phyloP scores from a whole-genome alignment of 2,113 vertebrate genomes.

The Rhineura floridana region DNA sequence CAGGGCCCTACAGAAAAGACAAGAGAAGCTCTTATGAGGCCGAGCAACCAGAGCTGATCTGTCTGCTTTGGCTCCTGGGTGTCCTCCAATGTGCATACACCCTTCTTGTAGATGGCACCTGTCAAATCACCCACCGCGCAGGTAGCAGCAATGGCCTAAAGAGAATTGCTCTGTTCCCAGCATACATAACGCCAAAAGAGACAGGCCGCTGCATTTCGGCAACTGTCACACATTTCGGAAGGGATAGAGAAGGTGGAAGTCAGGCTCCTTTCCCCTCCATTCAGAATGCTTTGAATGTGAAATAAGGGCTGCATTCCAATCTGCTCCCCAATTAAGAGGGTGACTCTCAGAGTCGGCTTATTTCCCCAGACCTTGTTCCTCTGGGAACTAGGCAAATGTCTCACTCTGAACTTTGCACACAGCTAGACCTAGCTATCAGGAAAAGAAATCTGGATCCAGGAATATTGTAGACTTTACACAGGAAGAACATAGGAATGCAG shows the following conservation, averaged over 20 bases:
- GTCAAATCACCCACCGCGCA: rapidly evolving
- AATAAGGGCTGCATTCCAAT: not conserved
- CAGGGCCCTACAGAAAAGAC: not conserved
- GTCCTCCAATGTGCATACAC: not conserved
- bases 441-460: not conserved
- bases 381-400: not conserved
- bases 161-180: not conserved
- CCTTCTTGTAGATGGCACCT: not conserved
- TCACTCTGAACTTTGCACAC: not conserved
- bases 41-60: not conserved
- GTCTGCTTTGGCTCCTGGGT: not conserved
- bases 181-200: rapidly evolving
- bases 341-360: not conserved
- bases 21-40: rapidly evolving
- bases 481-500: too few relatives aligned
- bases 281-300: rapidly evolving
- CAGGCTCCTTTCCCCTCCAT: not conserved
- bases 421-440: not conserved
- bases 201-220: not conserved
- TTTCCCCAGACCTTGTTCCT: rapidly evolving
- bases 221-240: rapidly evolving
- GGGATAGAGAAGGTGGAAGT: rapidly evolving
- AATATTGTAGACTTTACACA: not conserved
- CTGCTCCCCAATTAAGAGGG: not conserved
- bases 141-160: rapidly evolving